A percentile compares a stretch with the other conserved stretches of the same genome.
These are phyloP conservation scores for Sorex maritimensis DNA, from an alignment of 2,797 vertebrate species.

Conservation along the genomic window DNA sequence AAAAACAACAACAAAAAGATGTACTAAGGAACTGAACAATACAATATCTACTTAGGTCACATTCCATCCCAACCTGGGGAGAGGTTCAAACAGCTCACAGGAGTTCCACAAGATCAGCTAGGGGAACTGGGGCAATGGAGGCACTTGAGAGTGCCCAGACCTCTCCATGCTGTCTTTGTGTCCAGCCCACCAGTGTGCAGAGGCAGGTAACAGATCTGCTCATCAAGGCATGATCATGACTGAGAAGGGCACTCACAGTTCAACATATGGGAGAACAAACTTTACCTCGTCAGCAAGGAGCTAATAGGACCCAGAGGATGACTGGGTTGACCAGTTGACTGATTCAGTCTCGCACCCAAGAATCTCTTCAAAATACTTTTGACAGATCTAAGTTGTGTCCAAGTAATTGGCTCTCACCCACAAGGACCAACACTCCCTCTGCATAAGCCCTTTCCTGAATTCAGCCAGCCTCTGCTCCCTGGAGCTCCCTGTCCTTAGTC, in stretches of 20 bases:
- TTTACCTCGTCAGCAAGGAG: conserved; percentile 7
- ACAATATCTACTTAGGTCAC: conserved; percentile 20
- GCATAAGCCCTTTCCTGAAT: background rate
- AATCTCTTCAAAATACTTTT: background rate
- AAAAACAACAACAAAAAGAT: background rate
- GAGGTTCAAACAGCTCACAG: conserved; percentile 16
- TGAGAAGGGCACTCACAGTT: background rate
- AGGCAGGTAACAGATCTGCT: background rate
- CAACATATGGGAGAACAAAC: background rate
- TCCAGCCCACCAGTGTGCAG: background rate
- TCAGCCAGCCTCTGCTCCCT: conserved; percentile 1
- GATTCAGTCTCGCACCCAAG: background rate
- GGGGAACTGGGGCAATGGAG: background rate
- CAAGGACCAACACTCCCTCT: too few relatives aligned
- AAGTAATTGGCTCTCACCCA: background rate
- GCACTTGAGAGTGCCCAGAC: conserved; percentile 48
- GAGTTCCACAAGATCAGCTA: background rate
- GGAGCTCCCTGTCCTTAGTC: background rate
- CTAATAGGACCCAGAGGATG: background rate
- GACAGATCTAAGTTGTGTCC: background rate
- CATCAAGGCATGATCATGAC: background rate
- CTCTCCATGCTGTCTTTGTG: conserved; percentile 31
- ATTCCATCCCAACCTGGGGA: background rate
- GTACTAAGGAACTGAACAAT: background rate
- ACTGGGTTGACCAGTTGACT: background rate